Base-by-base conservation (phyloP, 2,113 vertebrate genomes). In the Eolophus roseicapilla region DNA sequence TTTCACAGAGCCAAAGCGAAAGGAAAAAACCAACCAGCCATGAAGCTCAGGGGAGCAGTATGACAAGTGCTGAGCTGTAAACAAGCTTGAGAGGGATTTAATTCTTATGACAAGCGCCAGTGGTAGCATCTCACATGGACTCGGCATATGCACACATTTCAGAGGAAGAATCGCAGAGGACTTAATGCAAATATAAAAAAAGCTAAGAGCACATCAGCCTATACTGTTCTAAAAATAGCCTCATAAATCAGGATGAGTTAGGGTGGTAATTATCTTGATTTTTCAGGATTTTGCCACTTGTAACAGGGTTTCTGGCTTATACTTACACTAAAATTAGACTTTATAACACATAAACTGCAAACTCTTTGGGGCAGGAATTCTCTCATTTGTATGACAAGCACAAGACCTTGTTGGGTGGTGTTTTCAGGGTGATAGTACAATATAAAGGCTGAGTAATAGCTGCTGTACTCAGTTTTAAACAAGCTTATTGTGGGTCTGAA, bases 11-110 rank as follows among this genome's bases (percentile, higher is more conserved):
- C 94, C 94, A 94, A 92, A 82, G 87, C 95, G 88, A 80, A 46
- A 50, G 85, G 77, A 93, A 86, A 94, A 95, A 92, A 24, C 37
- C 96, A 96, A 84, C 95, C 97, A 98, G 95, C 97, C 97, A 47
- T 97, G 97, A 98, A 97, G 97, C 98, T 98, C 98, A 96, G 92
- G 98, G 98, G 98, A 98, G 96, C 96, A 94, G 92, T 97, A 86
- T 98, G 98, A 98, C 98, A 98, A 97, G 98, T 93, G 94, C 97
- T 97, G 97, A 98, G 98, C 98, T 98, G 98, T 98, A 98, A 98
- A 98, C 98, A 98, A 97, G 97, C 97, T 97, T 98, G 98, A 98
- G 97, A 98, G 97, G 97, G 97, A 98, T 98, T 98, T 98, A 97
- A 98, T 98, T 98, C 98, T 98, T 98, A 89, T 98, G 98, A 98